Conservation (phyloP, 2,888 invertebrate genomes). For the Drosophila fungiperda region DNA sequence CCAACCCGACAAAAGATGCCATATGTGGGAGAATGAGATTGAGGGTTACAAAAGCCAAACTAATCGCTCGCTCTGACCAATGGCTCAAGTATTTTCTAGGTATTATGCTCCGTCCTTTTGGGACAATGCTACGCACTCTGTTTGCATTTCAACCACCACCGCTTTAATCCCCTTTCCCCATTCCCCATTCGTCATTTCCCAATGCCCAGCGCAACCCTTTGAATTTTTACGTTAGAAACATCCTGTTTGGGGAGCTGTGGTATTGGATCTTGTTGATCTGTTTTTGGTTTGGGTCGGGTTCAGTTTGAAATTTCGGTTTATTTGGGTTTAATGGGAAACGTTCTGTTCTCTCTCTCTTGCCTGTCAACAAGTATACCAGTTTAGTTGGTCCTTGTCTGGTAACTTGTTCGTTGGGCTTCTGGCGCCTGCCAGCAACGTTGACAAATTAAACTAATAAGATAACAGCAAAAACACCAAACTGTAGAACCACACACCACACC, state of each 20-base stretch:
- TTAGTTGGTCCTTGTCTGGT: conserved; percentile 1
- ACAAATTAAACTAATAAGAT: conserved; percentile 78
- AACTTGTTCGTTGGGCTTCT: conserved; percentile 3
- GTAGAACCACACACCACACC: conserved; percentile 12
- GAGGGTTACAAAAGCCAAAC: conserved; percentile 33
- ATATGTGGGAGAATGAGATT: background rate
- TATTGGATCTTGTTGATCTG: background rate
- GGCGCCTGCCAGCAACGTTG: conserved; percentile 38
- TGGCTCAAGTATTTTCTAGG: conserved; percentile 36
- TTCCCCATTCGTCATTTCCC: background rate
- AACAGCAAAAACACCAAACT: conserved; percentile 48
- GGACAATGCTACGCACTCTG: conserved; percentile 30
- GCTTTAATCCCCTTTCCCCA: background rate
- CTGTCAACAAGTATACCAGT: conserved; percentile 43
- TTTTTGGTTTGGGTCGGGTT: background rate
- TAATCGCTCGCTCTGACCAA: conserved; percentile 40
- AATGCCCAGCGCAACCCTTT: conserved; percentile 24
- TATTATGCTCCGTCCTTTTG: conserved; percentile 45
- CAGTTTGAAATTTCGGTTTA: background rate
- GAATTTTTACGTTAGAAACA: conserved; percentile 71
- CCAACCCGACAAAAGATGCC: background rate
- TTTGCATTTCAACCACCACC: conserved; percentile 21
- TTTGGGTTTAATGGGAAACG: background rate
- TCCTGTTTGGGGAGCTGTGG: conserved; percentile 8
- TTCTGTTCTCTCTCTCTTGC: conserved; percentile 16